Base-by-base conservation (phyloP, 2,888 invertebrate genomes). In the Craniophora ligustri region DNA sequence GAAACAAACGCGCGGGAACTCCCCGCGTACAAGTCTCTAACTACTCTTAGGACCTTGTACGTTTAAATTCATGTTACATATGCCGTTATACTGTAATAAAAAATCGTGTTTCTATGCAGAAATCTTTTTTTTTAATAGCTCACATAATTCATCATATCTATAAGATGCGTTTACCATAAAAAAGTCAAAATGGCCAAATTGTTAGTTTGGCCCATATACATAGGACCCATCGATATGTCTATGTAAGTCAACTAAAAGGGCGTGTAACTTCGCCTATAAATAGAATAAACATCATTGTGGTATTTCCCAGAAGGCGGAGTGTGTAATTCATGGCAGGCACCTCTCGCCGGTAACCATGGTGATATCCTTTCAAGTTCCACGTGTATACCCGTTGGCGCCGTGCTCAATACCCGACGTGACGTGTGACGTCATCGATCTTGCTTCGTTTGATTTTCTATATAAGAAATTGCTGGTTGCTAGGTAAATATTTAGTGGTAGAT, bases 261-360 rank as follows among this genome's bases (percentile, higher is more conserved):
- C 10, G 26, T 10, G 1, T 30, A 26, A 28, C 31, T 18, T 16
- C 3, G 21, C 40, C 4, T 13, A 31, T 38, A 35, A 21, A 2
- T 30, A 42, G 16, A 30, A 38, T 34, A 60, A 34, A 61, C 36
- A 30, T 31, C n/a, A 47, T 53, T 39, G 34, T 8, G 26, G 15
- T 11, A 35, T 54, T 39, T 40, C 38, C 21, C 23, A 31, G 10
- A 35, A 36, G 50, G 30, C 19, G 32, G 26, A n/a, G 19, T 0
- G 14, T 36, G 10, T 38, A 42, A 57, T 42, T 28, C 23, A 39
- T 28, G 35, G 19, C 21, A 40, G 35, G 19, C 21, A 40, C 5
- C 7, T 42, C 11, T 14, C 14, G 15, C 34, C 7, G n/a, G 62
- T 63, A 38, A 10, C 56, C 36, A 63, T 63, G 32, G 48, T 40